Evolutionary conservation across 1,140 invertebrate genomes (phyloP).

Genomic region (Sycophaga agraensis): DNA sequence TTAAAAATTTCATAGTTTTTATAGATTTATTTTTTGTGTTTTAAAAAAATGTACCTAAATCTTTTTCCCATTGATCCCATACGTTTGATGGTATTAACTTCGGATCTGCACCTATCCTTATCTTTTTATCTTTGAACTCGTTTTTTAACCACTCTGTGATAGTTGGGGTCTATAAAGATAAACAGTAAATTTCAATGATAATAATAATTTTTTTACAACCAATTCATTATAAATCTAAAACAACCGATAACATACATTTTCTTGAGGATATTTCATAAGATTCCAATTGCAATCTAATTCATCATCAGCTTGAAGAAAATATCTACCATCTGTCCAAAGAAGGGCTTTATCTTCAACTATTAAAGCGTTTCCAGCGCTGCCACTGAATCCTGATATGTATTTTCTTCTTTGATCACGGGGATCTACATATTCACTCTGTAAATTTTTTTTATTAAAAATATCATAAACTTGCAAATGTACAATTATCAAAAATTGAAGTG

Average conservation of each 20-base stretch:
- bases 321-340: slow-evolving; percentile 88
- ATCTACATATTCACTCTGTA: slow-evolving; percentile 18
- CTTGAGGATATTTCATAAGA: slow-evolving; percentile 71
- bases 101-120: slow-evolving; percentile 82
- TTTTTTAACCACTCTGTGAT: slow-evolving; percentile 67
- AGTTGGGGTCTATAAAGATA: slow-evolving; percentile 48
- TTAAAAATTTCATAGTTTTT: background rate
- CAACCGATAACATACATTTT: slow-evolving; percentile 45
- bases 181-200: too few relatives aligned
- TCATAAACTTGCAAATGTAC: background rate
- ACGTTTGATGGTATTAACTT: slow-evolving; percentile 66
- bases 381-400: slow-evolving; percentile 86
- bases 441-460: background rate
- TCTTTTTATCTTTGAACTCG: slow-evolving; percentile 61
- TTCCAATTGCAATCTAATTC: slow-evolving; percentile 80
- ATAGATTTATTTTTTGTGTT: background rate
- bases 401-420: slow-evolving; percentile 70
- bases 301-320: slow-evolving; percentile 75
- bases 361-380: slow-evolving; percentile 77
- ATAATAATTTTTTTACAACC: background rate
- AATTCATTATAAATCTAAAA: background rate
- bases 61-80: slow-evolving; percentile 64
- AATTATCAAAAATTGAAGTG: background rate
- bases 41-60: slow-evolving; percentile 54
- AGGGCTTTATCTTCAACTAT: slow-evolving; percentile 75